Percentiles rank a stretch among this genome's conserved stretches.
These are phyloP conservation scores for Apteryx mantelli DNA, from an alignment of 2,113 vertebrate genomes.

Conservation along the genomic window DNA sequence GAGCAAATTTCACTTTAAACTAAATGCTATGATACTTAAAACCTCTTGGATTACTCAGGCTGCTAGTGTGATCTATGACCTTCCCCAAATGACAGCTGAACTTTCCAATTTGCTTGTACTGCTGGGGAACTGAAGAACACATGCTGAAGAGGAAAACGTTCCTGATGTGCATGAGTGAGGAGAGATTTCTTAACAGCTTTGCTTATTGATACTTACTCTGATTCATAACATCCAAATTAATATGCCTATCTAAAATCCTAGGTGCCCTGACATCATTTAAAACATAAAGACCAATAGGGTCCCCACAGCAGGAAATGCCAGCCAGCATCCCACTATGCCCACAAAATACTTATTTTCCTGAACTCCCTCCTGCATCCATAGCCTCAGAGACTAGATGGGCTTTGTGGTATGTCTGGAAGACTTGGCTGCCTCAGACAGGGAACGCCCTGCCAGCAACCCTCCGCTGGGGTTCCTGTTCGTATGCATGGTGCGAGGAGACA, in stretches of 20 bases:
- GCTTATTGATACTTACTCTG: conserved; percentile 16
- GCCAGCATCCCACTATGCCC: neutral
- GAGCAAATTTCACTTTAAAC: conserved; percentile 86
- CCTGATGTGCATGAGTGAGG: conserved; percentile 74
- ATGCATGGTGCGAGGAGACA: rapidly evolving
- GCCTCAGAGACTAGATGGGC: neutral
- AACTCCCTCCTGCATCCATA: neutral
- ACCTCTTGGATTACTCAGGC: conserved; percentile 82
- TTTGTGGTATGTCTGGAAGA: neutral
- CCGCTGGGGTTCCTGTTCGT: neutral
- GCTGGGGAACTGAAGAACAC: conserved; percentile 70
- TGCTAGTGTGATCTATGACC: conserved; percentile 83
- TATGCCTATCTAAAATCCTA: neutral
- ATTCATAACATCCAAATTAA: conserved; percentile 4
- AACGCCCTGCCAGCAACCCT: neutral
- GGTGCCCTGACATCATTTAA: neutral
- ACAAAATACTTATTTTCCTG: neutral
- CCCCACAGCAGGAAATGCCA: neutral
- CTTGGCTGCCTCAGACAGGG: neutral
- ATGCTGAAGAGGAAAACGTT: conserved; percentile 72
- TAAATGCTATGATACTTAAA: conserved; percentile 85
- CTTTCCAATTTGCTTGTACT: conserved; percentile 78
- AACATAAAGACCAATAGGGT: neutral
- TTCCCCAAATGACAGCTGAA: conserved; percentile 82
- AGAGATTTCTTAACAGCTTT: conserved; percentile 55